Percentiles rank a stretch among this genome's conserved stretches.
Evolutionary conservation across 2,797 vertebrate genomes (phyloP).

Genomic region (Gorsachius magnificus): DNA sequence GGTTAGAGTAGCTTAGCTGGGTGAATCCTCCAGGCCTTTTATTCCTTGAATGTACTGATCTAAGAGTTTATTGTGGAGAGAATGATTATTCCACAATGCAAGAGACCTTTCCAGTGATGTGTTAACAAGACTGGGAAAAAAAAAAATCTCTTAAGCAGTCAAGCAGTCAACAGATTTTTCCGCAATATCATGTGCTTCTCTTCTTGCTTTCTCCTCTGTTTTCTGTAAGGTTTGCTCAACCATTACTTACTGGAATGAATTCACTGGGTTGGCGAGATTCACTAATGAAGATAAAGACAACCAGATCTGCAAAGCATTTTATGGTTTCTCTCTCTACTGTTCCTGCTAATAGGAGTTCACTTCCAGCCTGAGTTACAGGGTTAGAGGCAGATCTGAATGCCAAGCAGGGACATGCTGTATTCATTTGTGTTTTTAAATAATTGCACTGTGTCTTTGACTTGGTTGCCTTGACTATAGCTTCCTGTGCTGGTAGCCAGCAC

Average conservation of each 20-base stretch:
- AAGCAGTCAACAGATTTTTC: neutral
- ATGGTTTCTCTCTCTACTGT: neutral
- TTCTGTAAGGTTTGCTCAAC: neutral
- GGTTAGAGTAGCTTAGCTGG: neutral
- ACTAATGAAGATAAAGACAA: neutral
- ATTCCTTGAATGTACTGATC: neutral
- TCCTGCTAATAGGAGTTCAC: neutral
- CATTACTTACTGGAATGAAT: neutral
- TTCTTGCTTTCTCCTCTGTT: neutral
- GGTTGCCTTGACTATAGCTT: neutral
- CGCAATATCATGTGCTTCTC: neutral
- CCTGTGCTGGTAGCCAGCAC: neutral
- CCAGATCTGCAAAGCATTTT: neutral
- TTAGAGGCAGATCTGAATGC: neutral
- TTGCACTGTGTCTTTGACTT: neutral
- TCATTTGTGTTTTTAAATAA: slow-evolving; percentile 35
- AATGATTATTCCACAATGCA: neutral
- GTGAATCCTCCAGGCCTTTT: neutral
- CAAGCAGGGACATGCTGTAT: slow-evolving; percentile 24
- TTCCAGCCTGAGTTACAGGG: neutral
- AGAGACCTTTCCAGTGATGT: neutral
- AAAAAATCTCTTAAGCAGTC: neutral
- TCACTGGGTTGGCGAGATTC: neutral
- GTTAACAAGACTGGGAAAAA: neutral
- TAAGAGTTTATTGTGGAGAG: neutral